Percentiles rank a stretch among this genome's conserved stretches.
Conservation (phyloP, 1,140 invertebrate species). For the Eurytemora carolleeae region DNA sequence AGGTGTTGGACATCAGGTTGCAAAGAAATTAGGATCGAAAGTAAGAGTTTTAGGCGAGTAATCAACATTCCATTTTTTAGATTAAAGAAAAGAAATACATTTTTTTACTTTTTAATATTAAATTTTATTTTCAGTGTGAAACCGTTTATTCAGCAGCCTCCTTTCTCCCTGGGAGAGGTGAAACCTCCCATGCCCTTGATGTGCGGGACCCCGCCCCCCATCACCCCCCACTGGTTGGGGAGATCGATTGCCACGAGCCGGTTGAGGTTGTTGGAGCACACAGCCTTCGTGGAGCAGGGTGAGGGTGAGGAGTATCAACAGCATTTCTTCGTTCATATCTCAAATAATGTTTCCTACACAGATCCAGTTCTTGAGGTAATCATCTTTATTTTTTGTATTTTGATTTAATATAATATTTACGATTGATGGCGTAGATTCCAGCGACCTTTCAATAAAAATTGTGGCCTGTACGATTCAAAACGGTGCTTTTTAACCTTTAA, state of each 20-base stretch:
- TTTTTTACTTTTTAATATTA: no score
- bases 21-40: no score
- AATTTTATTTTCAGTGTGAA: not conserved
- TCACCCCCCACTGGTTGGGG: constrained; percentile 67
- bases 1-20: no score
- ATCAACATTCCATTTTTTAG: no score
- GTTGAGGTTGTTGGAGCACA: constrained; percentile 86
- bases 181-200: constrained; percentile 7
- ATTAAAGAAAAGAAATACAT: no score
- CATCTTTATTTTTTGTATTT: no score
- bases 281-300: constrained; percentile 72
- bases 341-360: constrained; percentile 67
- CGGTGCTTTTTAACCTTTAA: no score
- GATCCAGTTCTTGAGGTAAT: constrained; percentile 85
- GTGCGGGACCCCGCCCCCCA: constrained; percentile 13
- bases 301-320: constrained; percentile 45
- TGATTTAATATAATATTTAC: no score
- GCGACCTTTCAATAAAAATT: no score
- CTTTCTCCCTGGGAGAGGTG: not conserved
- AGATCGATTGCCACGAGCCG: constrained; percentile 90
- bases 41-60: no score
- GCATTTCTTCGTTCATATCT: constrained; percentile 94
- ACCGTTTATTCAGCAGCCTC: not conserved
- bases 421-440: no score
- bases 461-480: no score